Evolutionary conservation across 2,888 invertebrate species (phyloP), one percentile per base, ranked within the genome.

Genomic region (Chirona hameri): DNA sequence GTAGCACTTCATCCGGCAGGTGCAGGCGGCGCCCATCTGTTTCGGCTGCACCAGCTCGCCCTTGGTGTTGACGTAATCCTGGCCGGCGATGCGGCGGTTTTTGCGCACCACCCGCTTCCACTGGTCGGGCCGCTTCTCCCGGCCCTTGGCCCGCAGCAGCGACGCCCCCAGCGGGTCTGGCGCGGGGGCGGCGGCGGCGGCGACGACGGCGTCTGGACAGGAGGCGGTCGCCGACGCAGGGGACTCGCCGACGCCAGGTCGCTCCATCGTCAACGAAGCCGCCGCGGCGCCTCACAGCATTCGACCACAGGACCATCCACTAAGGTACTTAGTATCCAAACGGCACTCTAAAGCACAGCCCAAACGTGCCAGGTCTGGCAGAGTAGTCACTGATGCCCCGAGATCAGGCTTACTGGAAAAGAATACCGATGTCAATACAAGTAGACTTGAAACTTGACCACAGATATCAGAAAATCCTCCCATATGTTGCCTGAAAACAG

Each of bases 91-190:
- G 85, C 91, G 88, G 82, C 90, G 86, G 18, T 90, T 88, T 86
- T 91, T 91, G 86, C 90, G 90, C 87, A 90, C 90, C 87, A 90
- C 90, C 87, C 90, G 90, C 88, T 90, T 90, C 90, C 91, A 91
- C 90, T 90, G 82, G 21, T 84, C 83, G n/a, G 85, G 85, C 60
- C 84, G 84, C 81, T 84, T 84, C 48, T 55, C 48, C 27, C 80
- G 80, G 15, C 80, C 52, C 18, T 46, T 39, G 9, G 76, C 12
- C 18, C 76, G 76, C 76, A 46, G 39, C 76, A 76, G 27, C 15
- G 69, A 14, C 24, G 76, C 15, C 46, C 24, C 21, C 24, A 21
- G 24, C 24, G 0, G 76, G 9, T 24, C 76, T 7, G 76, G 24
- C 2, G 31, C 24, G 10, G 76, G 39, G 15, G 76, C 7, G 24